Conservation (phyloP, 2,888 invertebrate genomes). For the Phyto melanocephala region DNA sequence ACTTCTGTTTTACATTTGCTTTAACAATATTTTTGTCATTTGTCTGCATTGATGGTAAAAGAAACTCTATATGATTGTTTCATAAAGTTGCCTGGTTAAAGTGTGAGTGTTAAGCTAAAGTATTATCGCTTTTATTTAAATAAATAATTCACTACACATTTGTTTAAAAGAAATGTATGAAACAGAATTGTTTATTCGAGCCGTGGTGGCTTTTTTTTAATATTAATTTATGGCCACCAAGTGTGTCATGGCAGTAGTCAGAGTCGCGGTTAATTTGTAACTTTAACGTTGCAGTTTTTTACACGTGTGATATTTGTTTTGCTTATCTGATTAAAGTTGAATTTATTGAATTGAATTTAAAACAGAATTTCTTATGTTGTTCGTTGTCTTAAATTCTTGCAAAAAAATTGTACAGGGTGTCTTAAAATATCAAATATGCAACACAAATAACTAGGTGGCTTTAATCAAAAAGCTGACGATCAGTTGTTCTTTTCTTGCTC, state of each 20-base stretch:
- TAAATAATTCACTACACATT: conserved; percentile 48
- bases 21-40: not conserved
- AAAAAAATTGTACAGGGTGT: not conserved
- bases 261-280: not conserved
- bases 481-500: too few relatives aligned
- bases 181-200: not conserved
- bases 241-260: not conserved
- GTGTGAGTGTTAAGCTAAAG: not conserved
- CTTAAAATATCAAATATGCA: too few relatives aligned
- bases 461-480: too few relatives aligned
- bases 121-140: conserved; percentile 11
- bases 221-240: conserved; percentile 27
- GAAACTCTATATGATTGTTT: too few relatives aligned
- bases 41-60: not conserved
- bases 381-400: not conserved
- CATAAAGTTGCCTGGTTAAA: too few relatives aligned
- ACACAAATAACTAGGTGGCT: too few relatives aligned
- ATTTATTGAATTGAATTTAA: not conserved
- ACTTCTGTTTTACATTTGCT: conserved; percentile 36
- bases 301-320: not conserved
- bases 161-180: not conserved
- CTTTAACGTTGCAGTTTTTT: not conserved
- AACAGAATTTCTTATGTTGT: not conserved
- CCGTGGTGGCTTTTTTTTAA: not conserved
- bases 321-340: not conserved